Conservation (phyloP, 2,797 vertebrate species). For the Pipistrellus pygmaeus region DNA sequence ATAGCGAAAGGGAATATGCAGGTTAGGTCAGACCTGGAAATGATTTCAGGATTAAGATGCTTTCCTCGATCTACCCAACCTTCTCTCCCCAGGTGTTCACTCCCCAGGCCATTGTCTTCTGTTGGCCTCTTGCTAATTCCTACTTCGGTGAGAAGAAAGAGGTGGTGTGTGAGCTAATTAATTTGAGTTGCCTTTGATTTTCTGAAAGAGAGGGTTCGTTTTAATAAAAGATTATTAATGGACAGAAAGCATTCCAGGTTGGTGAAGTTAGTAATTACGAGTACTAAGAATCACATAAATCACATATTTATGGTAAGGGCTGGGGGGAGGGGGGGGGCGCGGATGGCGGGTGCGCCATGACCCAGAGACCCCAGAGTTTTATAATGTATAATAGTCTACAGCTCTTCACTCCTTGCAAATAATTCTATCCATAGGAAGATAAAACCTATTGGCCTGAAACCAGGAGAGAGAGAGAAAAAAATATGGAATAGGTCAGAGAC, state of each 20-base stretch:
- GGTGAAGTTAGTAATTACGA: neutral
- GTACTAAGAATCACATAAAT: neutral
- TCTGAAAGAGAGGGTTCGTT: neutral
- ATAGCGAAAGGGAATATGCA: neutral
- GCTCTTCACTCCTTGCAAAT: neutral
- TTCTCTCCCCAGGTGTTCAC: neutral
- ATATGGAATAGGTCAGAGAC: neutral
- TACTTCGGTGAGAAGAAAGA: neutral
- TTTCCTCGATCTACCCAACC: neutral
- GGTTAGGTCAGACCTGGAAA: neutral
- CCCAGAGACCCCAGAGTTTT: neutral
- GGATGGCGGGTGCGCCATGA: no score
- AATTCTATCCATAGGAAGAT: neutral
- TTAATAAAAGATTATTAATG: slow-evolving; percentile 19
- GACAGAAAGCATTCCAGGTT: slow-evolving; percentile 9
- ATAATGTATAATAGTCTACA: neutral
- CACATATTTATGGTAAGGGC: neutral
- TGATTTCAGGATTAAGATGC: neutral
- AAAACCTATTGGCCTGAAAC: neutral
- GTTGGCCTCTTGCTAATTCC: slow-evolving; percentile 4
- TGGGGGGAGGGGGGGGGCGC: no score
- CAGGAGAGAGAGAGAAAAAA: neutral
- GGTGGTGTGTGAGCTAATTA: neutral
- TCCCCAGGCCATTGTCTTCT: neutral
- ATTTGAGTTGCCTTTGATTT: slow-evolving; percentile 19